These are phyloP conservation scores for Platerodrilus igneus DNA, from an alignment of 2,888 invertebrate genomes.

Conservation along the genomic window DNA sequence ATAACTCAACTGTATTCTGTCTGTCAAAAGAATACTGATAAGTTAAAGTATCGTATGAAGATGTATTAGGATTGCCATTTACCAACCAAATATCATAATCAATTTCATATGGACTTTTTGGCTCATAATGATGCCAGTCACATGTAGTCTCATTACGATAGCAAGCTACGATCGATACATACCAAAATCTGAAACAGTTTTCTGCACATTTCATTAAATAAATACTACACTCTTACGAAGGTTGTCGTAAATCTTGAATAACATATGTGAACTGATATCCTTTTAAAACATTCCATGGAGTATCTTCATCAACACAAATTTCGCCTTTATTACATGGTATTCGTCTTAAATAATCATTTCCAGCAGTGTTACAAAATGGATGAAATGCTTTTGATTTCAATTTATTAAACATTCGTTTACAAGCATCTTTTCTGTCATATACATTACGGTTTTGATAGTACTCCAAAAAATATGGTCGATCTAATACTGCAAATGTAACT, in stretches of 20 bases:
- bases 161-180: conserved; percentile 90
- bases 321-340: conserved; percentile 76
- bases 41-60: conserved; percentile 79
- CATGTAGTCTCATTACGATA: conserved; percentile 76
- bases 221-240: conserved; percentile 61
- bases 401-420: conserved; percentile 80
- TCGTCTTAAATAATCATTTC: conserved; percentile 74
- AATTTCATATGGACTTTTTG: conserved; percentile 48
- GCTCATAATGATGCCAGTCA: conserved; percentile 75
- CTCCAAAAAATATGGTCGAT: conserved; percentile 81
- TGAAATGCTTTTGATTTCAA: conserved; percentile 82
- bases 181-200: conserved; percentile 74
- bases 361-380: conserved; percentile 71
- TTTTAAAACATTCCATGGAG: conserved; percentile 76
- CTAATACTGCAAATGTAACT: conserved; percentile 84
- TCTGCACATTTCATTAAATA: neutral
- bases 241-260: conserved; percentile 82
- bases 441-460: conserved; percentile 77
- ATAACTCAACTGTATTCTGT: conserved; percentile 87
- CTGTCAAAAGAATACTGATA: conserved; percentile 97
- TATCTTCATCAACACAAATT: conserved; percentile 84
- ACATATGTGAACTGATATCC: conserved; percentile 92
- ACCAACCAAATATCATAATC: conserved; percentile 93
- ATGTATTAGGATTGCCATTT: conserved; percentile 90
- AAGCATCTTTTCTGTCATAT: conserved; percentile 66